Base-by-base conservation (phyloP, 2,113 vertebrate species). In the Tonatia bakeri region DNA sequence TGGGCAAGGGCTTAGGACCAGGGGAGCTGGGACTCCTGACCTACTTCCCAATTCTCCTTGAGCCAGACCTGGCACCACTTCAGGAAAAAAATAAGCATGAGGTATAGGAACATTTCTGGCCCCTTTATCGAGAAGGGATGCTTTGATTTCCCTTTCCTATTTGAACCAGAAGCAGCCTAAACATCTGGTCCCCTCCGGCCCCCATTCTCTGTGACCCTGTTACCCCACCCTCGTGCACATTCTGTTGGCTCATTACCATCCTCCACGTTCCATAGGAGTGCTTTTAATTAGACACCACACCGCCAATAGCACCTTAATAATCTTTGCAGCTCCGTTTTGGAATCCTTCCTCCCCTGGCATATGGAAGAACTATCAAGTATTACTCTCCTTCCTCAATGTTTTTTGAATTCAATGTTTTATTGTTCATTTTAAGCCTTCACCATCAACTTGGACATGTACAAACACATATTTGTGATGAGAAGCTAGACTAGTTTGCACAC, bases 371-470 rank as follows among this genome's bases (percentile, higher is more conserved):
- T 80, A 96, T 92, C 73, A 94, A 96, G 20, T 52, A 45, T 80
- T 94, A 96, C 86, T 96, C 90, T 84, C 56, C 92, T 75, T 69
- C 72, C 95, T 50, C 24, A 50, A 45, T 91, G 83, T 67, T 84
- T 87, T 54, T 54, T 5, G 0, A 54, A 40, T 94, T 31, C 85
- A n/a, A 24, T 98, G 77, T 72, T 97, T 97, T 93, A 92, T 77
- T 85, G 95, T 40, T 97, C 86, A 87, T 87, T 95, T 91, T 89
- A 92, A 83, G 87, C 61, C 90, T 80, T 92, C 7, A 40, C 47
- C 83, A 94, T 96, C 94, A 83, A 76, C 92, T 1, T 95, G 94
- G 87, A 93, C 54, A 89, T 28, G 92, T 5, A 9, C 54, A 91
- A 2, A 40, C 76, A 64, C 15, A 52, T 11, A 64, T 88, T 67